phyloP scores from a whole-genome alignment of 2,797 vertebrate genomes.

The Xiphophorus birchmanni region DNA sequence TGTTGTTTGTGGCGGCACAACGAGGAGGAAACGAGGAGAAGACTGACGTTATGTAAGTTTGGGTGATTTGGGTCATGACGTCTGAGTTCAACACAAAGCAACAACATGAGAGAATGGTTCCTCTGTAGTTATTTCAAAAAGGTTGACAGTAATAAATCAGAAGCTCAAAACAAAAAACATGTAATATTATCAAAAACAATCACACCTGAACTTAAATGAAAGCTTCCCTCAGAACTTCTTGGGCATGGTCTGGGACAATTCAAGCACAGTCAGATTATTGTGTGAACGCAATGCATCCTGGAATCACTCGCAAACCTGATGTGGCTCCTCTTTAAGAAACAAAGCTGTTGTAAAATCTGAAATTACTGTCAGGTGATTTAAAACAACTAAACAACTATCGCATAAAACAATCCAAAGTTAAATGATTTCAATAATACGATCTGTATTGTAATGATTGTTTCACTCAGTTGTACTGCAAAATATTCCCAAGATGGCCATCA shows the following conservation, averaged over 20 bases:
- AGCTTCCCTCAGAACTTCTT: not conserved
- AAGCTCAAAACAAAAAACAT: constrained; percentile 6
- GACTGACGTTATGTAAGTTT: constrained; percentile 59
- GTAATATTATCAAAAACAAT: not conserved
- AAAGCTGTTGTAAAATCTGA: not conserved
- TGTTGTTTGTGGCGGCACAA: constrained; percentile 4
- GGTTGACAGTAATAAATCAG: constrained; percentile 33
- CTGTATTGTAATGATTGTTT: not conserved
- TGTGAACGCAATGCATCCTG: not conserved
- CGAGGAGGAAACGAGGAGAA: constrained; percentile 50
- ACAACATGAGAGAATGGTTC: constrained; percentile 47
- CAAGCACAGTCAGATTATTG: not conserved
- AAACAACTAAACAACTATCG: not conserved
- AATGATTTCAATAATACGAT: not conserved
- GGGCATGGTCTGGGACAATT: not conserved
- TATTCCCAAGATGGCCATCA: not conserved
- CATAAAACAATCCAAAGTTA: not conserved
- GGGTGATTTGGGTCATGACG: constrained; percentile 60
- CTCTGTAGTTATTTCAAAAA: constrained; percentile 30
- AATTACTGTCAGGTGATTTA: not conserved
- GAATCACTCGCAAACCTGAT: not conserved
- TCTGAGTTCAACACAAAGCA: constrained; percentile 49
- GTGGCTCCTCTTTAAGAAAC: not conserved
- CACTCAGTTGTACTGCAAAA: not conserved
- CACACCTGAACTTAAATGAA: not conserved